phyloP scores from a whole-genome alignment of 2,113 vertebrate genomes.

The Trinectes maculatus region DNA sequence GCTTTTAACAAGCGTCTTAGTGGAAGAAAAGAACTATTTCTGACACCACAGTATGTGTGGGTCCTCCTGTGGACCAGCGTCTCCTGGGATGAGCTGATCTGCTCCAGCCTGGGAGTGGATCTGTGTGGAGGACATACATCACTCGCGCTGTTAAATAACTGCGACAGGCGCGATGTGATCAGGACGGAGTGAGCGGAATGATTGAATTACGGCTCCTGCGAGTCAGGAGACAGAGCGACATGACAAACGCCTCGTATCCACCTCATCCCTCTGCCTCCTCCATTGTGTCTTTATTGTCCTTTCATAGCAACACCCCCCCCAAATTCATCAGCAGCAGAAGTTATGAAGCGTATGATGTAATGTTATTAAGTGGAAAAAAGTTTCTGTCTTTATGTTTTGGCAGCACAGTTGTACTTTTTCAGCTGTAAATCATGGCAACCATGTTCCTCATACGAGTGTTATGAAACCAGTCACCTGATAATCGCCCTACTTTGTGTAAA shows the following conservation, averaged over 20 bases:
- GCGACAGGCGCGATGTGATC: slow-evolving; percentile 54
- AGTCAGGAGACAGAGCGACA: slow-evolving; percentile 18
- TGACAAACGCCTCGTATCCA: not conserved
- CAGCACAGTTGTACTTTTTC: no score
- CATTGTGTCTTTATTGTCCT: not conserved
- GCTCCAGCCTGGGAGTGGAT: not conserved
- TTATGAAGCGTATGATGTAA: slow-evolving; percentile 45
- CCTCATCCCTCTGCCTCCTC: not conserved
- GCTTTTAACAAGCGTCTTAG: slow-evolving; percentile 18
- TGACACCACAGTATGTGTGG: slow-evolving; percentile 43
- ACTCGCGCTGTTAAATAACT: slow-evolving; percentile 52
- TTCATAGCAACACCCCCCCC: no score
- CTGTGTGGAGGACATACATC: not conserved
- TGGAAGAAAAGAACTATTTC: slow-evolving; percentile 51
- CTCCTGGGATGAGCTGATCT: slow-evolving; percentile 27
- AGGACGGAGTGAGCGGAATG: slow-evolving; percentile 53
- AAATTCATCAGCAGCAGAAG: no score
- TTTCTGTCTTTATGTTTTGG: no score
- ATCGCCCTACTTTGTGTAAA: slow-evolving; percentile 5
- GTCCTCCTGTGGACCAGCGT: slow-evolving; percentile 7
- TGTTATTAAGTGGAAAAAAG: no score
- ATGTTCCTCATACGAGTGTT: no score
- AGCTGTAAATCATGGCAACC: slow-evolving; percentile 16
- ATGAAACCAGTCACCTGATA: slow-evolving; percentile 14
- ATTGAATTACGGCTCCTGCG: slow-evolving; percentile 55